Evolutionary conservation across 1,140 invertebrate genomes (phyloP), one percentile per base, ranked within the genome.

Genomic region (Coboldia fuscipes): DNA sequence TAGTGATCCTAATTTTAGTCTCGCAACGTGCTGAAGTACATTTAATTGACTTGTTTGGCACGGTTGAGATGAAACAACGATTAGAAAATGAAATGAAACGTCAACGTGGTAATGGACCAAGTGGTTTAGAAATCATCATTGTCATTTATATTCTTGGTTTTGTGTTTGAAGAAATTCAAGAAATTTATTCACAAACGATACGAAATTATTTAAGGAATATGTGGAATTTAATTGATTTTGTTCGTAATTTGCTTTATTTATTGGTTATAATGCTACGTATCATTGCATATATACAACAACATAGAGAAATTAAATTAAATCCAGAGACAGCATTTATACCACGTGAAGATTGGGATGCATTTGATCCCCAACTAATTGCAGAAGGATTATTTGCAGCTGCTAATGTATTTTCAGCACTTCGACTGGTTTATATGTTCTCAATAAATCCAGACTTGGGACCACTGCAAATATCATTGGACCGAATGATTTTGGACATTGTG

Each of bases 141-240:
- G 55, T 76, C 7, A 42, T 88, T 21, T 85, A 82, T 45, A 75
- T 83, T 14, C 33, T 79, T 10, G 79, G 79, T 71, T 93, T 90
- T 48, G 75, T 94, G 32, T 84, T 76, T 74, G 75, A 89, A 49
- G 88, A 94, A 57, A 76, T 76, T 6, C 75, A 82, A 48, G 85
- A 94, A 54, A 75, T 90, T 19, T 88, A 75, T 58, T 63, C 71
- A 1, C 72, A 84, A 45, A 88, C 88, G 15, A 63, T 93, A 19
- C 65, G 68, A 14, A 70, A 70, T 0, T 96, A 94, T 50, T 62
- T 90, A 9, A 61, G 75, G 3, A 85, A 96, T 50, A 75, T 93
- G 68, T 96, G 90, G 89, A 97, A 96, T 51, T 85, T 88, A 48
- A 82, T 94, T 38, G 90, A 97, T 59, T 90, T 93, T 45, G 75